These are phyloP conservation scores for Epizoanthus illoricatus DNA, from an alignment of 92 coral and sea anemone species.

Conservation along the genomic window DNA sequence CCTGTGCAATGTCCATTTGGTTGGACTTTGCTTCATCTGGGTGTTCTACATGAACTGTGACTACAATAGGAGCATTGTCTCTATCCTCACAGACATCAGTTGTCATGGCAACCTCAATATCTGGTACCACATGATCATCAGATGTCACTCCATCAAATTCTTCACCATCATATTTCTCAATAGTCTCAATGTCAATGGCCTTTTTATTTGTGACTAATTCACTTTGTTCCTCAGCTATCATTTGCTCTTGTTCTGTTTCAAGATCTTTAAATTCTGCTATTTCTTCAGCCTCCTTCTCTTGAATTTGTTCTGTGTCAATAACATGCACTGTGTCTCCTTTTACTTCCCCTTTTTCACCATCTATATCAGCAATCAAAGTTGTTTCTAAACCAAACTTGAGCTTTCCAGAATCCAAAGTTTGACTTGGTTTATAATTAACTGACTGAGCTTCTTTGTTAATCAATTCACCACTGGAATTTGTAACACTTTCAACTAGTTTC, in stretches of 20 bases:
- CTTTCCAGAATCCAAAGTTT: neutral
- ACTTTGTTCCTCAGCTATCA: neutral
- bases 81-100: too few species aligned
- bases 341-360: slow-evolving; percentile 4
- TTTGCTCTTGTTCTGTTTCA: neutral
- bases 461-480: neutral
- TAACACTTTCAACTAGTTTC: neutral
- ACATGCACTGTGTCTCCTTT: neutral
- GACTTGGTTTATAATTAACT: neutral
- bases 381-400: neutral
- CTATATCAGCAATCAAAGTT: neutral
- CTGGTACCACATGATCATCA: neutral
- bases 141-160: neutral
- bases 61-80: neutral
- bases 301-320: neutral
- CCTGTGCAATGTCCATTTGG: neutral
- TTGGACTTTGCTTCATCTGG: neutral
- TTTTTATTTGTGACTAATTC: neutral
- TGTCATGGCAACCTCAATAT: neutral
- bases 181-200: neutral
- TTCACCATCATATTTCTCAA: neutral
- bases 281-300: neutral
- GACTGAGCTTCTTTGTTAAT: neutral
- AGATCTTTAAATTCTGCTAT: neutral
- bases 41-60: neutral